A percentile compares a stretch with the other conserved stretches of the same genome.
These are phyloP conservation scores for Meloidogyne floridensis DNA, from an alignment of 1,140 invertebrate genomes.

Conservation along the genomic window DNA sequence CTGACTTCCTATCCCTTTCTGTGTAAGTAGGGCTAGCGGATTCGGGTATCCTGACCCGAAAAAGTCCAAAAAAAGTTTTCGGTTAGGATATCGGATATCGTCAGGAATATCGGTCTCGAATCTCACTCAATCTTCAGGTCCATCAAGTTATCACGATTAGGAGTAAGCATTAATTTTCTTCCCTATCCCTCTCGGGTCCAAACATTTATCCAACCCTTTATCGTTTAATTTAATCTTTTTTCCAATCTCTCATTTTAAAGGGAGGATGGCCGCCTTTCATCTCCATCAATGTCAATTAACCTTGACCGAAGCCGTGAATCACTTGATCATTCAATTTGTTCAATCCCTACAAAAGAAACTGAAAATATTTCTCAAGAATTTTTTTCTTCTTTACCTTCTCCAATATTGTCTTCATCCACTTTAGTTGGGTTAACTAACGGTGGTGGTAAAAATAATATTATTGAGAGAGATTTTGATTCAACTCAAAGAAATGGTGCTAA, in stretches of 20 bases:
- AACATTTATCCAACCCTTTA: background rate
- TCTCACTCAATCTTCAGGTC: too few relatives aligned
- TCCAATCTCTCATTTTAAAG: slow-evolving; percentile 22
- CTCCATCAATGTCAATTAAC: slow-evolving; percentile 56
- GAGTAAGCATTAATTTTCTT: too few relatives aligned
- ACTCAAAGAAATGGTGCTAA: background rate
- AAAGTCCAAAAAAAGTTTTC: too few relatives aligned
- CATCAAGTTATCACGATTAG: too few relatives aligned
- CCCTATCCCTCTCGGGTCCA: too few relatives aligned
- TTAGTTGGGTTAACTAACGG: background rate
- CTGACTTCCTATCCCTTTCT: too few relatives aligned
- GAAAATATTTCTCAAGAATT: slow-evolving; percentile 9
- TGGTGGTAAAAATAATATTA: background rate
- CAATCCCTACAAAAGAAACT: slow-evolving; percentile 44
- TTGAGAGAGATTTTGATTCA: background rate
- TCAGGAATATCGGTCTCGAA: too few relatives aligned
- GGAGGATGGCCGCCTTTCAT: slow-evolving; percentile 39
- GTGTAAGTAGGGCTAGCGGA: too few relatives aligned
- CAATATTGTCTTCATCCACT: background rate
- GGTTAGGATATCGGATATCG: too few relatives aligned
- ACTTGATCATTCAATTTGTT: slow-evolving; percentile 58
- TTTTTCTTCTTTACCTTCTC: background rate
- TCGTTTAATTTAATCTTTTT: background rate
- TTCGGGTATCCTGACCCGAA: too few relatives aligned
- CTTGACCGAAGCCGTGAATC: slow-evolving; percentile 57